Conservation (phyloP, 2,113 vertebrate species). For the Cyanoderma ruficeps region DNA sequence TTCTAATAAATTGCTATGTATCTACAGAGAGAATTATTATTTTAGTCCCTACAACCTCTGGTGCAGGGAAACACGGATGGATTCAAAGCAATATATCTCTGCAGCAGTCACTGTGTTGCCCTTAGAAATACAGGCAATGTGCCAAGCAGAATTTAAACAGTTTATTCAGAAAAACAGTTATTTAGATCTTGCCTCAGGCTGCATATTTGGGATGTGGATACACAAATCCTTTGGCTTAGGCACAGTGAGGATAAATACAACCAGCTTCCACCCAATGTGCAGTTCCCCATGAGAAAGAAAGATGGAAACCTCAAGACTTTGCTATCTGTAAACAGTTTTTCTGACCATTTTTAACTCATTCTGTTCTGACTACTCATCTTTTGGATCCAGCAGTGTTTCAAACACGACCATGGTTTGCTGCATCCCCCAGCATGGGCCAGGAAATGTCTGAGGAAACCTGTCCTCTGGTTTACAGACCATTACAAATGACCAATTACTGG, state of each 20-base stretch:
- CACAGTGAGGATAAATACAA: neutral
- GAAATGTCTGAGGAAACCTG: neutral
- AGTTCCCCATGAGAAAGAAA: neutral
- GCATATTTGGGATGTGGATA: neutral
- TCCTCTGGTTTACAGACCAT: neutral
- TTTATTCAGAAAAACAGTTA: neutral
- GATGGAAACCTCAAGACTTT: neutral
- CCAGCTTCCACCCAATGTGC: neutral
- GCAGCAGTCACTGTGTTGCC: neutral
- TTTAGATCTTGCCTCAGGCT: neutral
- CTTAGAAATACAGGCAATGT: neutral
- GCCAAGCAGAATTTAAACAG: neutral
- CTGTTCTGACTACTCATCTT: neutral
- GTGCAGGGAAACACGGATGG: neutral
- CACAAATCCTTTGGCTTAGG: neutral
- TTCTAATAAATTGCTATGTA: neutral
- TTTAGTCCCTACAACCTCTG: neutral
- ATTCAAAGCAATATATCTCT: neutral
- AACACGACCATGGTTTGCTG: rapidly evolving
- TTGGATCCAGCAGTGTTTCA: neutral
- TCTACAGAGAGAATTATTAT: neutral
- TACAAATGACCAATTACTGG: neutral
- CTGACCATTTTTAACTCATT: neutral
- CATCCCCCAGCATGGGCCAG: neutral
- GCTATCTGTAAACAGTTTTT: neutral